Base-by-base conservation (phyloP, 2,888 invertebrate species). In the Hirtodrosophila trivittata region DNA sequence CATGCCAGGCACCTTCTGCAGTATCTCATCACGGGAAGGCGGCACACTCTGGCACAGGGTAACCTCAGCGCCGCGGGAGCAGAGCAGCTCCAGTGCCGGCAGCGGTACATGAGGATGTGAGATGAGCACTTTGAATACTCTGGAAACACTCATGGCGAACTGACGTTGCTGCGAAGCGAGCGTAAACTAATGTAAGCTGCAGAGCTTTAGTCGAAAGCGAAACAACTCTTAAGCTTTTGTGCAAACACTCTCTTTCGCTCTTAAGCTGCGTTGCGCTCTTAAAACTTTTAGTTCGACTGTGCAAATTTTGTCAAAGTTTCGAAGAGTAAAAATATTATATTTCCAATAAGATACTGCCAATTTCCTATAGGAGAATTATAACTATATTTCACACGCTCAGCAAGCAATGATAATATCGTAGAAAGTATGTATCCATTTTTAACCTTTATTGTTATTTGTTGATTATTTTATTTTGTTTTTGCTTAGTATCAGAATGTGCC, bases 61-160 rank as follows among this genome's bases (percentile, higher is more conserved):
- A 1, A 88, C 76, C 12, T 89, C 87, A 13, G 89, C 90, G 10
- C 87, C 86, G 3, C 93, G 92, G 10, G 88, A 75, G 85, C 94
- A 91, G 58, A 96, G 91, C 64, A 95, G 87, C 59, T 93, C 91
- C 30, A 95, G 85, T 13, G 94, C 95, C 60, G 92, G 92, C 32
- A 92, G 87, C 1, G 95, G 95, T 68, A 94, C 93, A 88, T 94
- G 93, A 1, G 93, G 92, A 45, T 95, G 93, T 4, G 95, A 95
- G 30, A 96, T 92, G 52, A 96, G 92, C 65, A 96, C 87, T 57
- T 89, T 89, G 26, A 87, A 89, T n/a, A 77, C 71, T 47, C 77
- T 75, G 37, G 77, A 74, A 16, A 77, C 71, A 45, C 70, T 75
- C 70, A 71, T 71, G 1, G 12, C 14, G 21, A 41, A 55, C 42